Base-by-base conservation (phyloP, 2,797 vertebrate species). In the Harpagifer antarcticus region DNA sequence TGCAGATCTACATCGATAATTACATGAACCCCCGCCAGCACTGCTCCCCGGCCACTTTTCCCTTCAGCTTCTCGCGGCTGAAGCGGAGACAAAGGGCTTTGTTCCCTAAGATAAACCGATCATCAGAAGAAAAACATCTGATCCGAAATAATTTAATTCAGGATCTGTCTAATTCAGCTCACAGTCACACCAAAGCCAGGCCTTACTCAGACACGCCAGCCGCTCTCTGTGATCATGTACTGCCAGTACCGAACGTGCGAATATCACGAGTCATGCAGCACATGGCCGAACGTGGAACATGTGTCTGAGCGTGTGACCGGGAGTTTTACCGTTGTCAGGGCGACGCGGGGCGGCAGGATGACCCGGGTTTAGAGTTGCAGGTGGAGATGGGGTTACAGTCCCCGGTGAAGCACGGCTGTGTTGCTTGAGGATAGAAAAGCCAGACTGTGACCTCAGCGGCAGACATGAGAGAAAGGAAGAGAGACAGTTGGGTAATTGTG, bases 1-100 rank as follows among this genome's bases (percentile, higher is more conserved):
- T 0, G 9, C 81, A 83, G 86, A 92, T 91, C 81, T 85, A 79
- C 87, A 89, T 87, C 37, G 73, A 86, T 89, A 89, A 91, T 89
- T 88, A 88, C 78, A 65, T 62, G 79, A 87, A 80, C 76, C 75
- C 75, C 79, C 7, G 27, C 61, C 72, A 61, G 59, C 66, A 42
- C 71, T 60, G 60, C 3, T 50, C 59, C 59, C n/a, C 61, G 1
- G 19, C 79, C 33, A 50, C 58, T 71, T 71, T 79, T 56, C 68
- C 74, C 23, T 65, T 74, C 23, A 59, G 72, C 84, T 74, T 63
- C 79, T 70, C 33, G 0, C 17, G 10, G 81, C 78, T 75, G 75
- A 80, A 43, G 60, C 82, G 15, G 62, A 88, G 81, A 87, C 85
- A 85, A 86, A 82, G 31, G 63, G 84, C 89, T 87, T 85, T 90